phyloP scores from a whole-genome alignment of 2,888 invertebrate genomes.

The Acanthococcus lagerstroemiae region DNA sequence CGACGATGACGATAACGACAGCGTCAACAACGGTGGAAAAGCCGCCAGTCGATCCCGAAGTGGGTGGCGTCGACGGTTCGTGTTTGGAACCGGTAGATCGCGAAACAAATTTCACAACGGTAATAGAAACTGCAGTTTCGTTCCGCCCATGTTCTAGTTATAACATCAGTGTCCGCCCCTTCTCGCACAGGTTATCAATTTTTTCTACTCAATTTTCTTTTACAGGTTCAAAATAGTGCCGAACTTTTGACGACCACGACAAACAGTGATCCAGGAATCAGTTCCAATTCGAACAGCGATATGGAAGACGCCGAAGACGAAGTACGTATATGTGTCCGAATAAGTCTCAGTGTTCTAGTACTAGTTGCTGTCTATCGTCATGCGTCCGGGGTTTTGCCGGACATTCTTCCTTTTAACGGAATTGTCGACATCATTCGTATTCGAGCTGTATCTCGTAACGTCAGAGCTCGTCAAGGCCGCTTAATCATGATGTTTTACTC shows the following conservation, averaged over 20 bases:
- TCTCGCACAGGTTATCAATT: slow-evolving; percentile 9
- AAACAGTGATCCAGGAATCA: slow-evolving; percentile 29
- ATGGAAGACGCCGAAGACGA: slow-evolving; percentile 37
- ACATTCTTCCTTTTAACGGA: no score
- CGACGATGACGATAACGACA: slow-evolving; percentile 12
- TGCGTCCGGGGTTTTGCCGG: no score
- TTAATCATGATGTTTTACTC: no score
- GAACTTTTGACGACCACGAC: slow-evolving; percentile 7
- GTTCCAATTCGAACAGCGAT: slow-evolving; percentile 35
- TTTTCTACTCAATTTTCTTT: not conserved
- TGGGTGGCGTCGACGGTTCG: slow-evolving; percentile 37
- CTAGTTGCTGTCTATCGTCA: no score
- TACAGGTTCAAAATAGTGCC: slow-evolving; percentile 7
- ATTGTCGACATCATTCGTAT: no score
- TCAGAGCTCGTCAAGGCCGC: no score
- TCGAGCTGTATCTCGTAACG: no score
- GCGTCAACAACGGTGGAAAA: slow-evolving; percentile 13
- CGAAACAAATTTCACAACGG: slow-evolving; percentile 14
- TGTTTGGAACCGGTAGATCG: slow-evolving; percentile 34
- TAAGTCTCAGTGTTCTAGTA: no score
- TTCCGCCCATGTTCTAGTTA: no score
- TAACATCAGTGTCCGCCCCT: no score
- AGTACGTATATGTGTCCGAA: no score
- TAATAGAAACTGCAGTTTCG: no score
- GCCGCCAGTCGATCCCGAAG: slow-evolving; percentile 29